Percentiles rank a stretch among this genome's conserved stretches.
These are phyloP conservation scores for Craseonycteris thonglongyai DNA, from an alignment of 2,113 vertebrate species.

Conservation along the genomic window DNA sequence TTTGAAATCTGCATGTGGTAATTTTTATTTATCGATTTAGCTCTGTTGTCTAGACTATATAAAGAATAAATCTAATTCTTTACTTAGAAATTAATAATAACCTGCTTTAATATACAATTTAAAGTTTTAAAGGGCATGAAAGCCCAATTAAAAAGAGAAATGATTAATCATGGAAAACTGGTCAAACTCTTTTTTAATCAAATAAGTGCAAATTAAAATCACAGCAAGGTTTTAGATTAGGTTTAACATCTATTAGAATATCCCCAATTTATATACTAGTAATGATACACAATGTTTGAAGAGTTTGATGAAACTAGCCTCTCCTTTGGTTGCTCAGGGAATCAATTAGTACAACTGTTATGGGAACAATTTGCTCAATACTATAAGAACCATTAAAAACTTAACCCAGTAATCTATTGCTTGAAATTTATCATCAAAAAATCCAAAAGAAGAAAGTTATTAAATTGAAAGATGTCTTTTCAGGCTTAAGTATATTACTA, in stretches of 20 bases:
- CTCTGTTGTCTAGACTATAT: background rate
- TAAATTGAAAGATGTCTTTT: background rate
- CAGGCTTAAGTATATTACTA: background rate
- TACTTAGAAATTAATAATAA: background rate
- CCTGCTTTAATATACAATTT: background rate
- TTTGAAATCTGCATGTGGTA: background rate
- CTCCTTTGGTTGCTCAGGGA: background rate
- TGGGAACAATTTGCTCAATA: background rate
- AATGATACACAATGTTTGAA: background rate
- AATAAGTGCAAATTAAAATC: background rate
- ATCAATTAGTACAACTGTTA: background rate
- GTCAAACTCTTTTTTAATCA: background rate
- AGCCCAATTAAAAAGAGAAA: background rate
- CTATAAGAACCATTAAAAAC: background rate
- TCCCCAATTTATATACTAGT: background rate
- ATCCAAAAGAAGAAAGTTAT: background rate
- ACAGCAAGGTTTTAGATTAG: background rate
- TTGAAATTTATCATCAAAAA: conserved; percentile 5
- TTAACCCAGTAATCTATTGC: background rate
- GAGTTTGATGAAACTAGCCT: background rate
- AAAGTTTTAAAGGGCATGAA: background rate
- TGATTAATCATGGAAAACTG: background rate
- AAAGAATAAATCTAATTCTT: background rate
- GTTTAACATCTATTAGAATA: background rate
- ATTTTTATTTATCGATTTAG: background rate